Evolutionary conservation across 2,797 vertebrate species (phyloP).

Genomic region (Ctenopoma kingsleyae): DNA sequence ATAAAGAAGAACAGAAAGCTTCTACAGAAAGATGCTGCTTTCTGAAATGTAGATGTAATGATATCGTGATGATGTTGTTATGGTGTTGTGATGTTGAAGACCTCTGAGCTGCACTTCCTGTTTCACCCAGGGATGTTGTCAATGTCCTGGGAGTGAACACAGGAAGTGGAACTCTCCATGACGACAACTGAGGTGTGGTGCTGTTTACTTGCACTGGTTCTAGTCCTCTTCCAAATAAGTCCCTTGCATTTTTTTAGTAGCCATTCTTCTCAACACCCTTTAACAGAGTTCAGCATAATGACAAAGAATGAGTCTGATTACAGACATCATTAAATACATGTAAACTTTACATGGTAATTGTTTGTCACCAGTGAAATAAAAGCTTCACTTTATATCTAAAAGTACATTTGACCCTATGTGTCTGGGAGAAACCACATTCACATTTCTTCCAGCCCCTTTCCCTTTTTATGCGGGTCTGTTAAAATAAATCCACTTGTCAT

Average conservation of each 20-base stretch:
- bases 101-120: constrained; percentile 75
- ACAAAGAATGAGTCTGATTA: not conserved
- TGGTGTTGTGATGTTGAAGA: constrained; percentile 60
- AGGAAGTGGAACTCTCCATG: constrained; percentile 78
- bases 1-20: too few species aligned
- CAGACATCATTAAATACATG: not conserved
- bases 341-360: not conserved
- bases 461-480: constrained; percentile 24
- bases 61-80: constrained; percentile 38
- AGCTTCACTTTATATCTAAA: constrained; percentile 9
- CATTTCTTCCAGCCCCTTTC: constrained; percentile 11
- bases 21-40: not conserved
- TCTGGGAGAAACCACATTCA: not conserved
- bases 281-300: not conserved
- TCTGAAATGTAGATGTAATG: constrained; percentile 15
- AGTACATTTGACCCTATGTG: not conserved
- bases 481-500: constrained; percentile 36
- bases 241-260: not conserved
- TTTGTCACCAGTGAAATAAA: not conserved
- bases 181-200: constrained; percentile 72
- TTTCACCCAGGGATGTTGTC: constrained; percentile 73
- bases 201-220: constrained; percentile 63
- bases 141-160: constrained; percentile 83
- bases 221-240: constrained; percentile 42
- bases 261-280: not conserved